These are phyloP conservation scores for Pagrus major DNA, from an alignment of 2,113 vertebrate species.

Conservation along the genomic window DNA sequence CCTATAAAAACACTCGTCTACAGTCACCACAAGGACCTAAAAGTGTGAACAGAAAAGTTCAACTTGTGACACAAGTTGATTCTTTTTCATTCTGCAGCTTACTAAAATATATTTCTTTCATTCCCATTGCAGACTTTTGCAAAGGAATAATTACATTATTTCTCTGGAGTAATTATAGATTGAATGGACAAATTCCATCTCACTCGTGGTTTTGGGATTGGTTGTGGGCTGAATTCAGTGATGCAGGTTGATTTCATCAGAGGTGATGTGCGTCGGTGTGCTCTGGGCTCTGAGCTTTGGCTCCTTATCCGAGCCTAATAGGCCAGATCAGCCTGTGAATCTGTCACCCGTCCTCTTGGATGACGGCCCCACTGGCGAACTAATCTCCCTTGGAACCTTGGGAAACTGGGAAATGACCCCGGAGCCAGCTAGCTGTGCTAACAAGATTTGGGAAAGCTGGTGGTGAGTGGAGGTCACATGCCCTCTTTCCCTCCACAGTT, in stretches of 20 bases:
- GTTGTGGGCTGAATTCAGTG: conserved; percentile 63
- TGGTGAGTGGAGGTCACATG: conserved; percentile 85
- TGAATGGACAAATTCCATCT: conserved; percentile 38
- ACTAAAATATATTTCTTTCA: not conserved
- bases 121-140: not conserved
- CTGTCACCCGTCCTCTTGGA: conserved; percentile 80
- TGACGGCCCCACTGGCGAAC: conserved; percentile 67
- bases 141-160: conserved; percentile 44
- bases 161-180: conserved; percentile 12
- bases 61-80: conserved; percentile 3
- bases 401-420: conserved; percentile 82
- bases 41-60: conserved; percentile 2
- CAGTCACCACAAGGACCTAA: not conserved
- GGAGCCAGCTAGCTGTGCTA: conserved; percentile 77
- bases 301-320: conserved; percentile 83
- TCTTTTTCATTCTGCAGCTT: not conserved
- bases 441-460: conserved; percentile 85
- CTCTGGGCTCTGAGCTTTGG: conserved; percentile 64
- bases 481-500: conserved; percentile 72
- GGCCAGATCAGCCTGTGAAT: conserved; percentile 85
- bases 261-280: conserved; percentile 68
- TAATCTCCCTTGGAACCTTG: conserved; percentile 83
- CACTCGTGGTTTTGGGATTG: conserved; percentile 43
- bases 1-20: not conserved
- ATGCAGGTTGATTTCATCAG: conserved; percentile 82